Base-by-base conservation (phyloP, 2,888 invertebrate species). In the Netelia inedita region DNA sequence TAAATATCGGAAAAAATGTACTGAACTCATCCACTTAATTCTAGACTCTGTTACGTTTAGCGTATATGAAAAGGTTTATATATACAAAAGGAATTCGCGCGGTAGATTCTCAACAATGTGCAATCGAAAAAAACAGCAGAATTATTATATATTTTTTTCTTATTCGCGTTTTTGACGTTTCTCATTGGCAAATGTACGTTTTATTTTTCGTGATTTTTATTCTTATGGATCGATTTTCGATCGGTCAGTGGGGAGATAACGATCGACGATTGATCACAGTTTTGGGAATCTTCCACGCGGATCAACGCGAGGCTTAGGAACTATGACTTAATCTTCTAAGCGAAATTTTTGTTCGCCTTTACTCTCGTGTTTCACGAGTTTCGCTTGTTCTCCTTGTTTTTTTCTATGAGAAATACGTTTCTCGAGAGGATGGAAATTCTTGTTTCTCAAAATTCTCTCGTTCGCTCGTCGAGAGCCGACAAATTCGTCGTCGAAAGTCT, bases 301-400 rank as follows among this genome's bases (percentile, higher is more conserved):
- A 88, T 88, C 85, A 87, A 85, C 85, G 87, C 85, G 87, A 88
- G 88, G 82, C 87, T 88, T 92, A 92, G 91, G 92, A 92, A 92
- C 92, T 92, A 92, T 92, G 59, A 83, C 91, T 92, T 92, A 92
- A 89, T 90, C 28, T 79, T 88, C 88, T 91, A 90, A 87, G 87
- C 89, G 89, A 90, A 88, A 88, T 72, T 79, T 79, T 23, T 43
- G 55, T 63, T 65, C 78, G 19, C 41, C 16, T 57, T 43, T 3
- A 14, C 35, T 75, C 82, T 75, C 75, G 69, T 74, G 57, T 82
- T 65, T 71, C 65, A 71, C 63, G 74, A 78, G 35, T 35, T 35
- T 35, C 35, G 8, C 6, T 35, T 6, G 35, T 35, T 35, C 35
- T 35, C 35, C 35, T 35, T 35, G 35, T 35, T 0, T 35, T 78